Base-by-base conservation (phyloP, 2,797 vertebrate genomes). In the Salmo trutta region DNA sequence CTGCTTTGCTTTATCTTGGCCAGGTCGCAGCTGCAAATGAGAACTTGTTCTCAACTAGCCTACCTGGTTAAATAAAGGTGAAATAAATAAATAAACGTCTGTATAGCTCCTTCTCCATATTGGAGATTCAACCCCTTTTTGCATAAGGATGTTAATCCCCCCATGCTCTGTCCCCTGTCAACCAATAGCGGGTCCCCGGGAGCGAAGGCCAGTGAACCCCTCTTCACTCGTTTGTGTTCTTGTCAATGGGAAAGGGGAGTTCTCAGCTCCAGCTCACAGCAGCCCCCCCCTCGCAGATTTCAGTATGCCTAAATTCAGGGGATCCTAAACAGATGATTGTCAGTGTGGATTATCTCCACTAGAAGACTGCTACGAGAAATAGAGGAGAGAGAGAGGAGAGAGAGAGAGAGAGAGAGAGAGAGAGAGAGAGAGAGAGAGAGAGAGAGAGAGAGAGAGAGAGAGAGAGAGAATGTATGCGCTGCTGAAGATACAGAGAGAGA, bases 321-420 rank as follows among this genome's bases (percentile, higher is more conserved):
- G 24, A 24, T 24, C 24, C 24, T 24, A 24, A 24, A 24, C 24
- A 24, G 24, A 24, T 24, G 24, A 24, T 24, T 24, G 24, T 24
- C 24, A 24, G 24, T 24, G 24, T 24, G 24, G 24, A 24, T 24
- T 24, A 24, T 24, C 24, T 24, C 85, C 82, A 76, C 83, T 83
- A 89, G 83, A 83, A 80, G 81, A 83, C 85, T 82, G 76, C 87
- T 84, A 87, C 80, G 81, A 85, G 83, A 84, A 85, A 82, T 83
- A 24, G 27, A 62, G 21, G 78, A 67, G 71, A n/a, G n/a, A n/a
- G n/a, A n/a, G n/a, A n/a, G 16, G 52, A 74, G 74, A 71, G 76
- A 77, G 73, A 71, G 77, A 84, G 83, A 53, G 80, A 74, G 79
- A 16, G 80, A 64, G 74, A 75, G 67, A 79, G 79, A 79, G 80